A percentile compares a stretch with the other conserved stretches of the same genome.
These are phyloP conservation scores for Nemopilema nomurai DNA, from an alignment of 30 jellyfish, hydroid and myxozoan genomes.

Conservation along the genomic window DNA sequence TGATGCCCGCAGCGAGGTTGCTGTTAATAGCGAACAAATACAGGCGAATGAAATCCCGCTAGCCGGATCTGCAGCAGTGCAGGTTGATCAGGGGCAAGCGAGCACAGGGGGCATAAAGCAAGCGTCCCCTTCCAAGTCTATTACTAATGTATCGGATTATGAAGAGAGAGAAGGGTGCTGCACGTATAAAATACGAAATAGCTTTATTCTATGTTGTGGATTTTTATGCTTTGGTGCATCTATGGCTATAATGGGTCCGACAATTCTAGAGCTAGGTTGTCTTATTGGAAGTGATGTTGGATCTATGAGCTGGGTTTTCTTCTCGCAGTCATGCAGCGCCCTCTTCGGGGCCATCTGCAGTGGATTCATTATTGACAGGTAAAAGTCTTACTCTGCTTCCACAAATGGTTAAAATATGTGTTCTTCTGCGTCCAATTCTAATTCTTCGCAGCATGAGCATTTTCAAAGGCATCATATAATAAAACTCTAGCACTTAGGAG, in stretches of 20 bases:
- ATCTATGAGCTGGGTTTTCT: slow-evolving; percentile 99
- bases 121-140: neutral
- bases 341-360: slow-evolving; percentile 97
- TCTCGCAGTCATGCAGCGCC: slow-evolving; percentile 97
- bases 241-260: slow-evolving; percentile 99
- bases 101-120: neutral
- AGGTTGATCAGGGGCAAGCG: neutral
- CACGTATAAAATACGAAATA: slow-evolving; percentile 91
- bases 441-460: too few species aligned
- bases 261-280: slow-evolving; percentile 96
- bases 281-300: slow-evolving; percentile 98
- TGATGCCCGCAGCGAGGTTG: neutral
- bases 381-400: neutral
- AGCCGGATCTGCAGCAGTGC: slow-evolving; percentile 16
- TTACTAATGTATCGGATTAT: slow-evolving; percentile 10
- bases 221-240: slow-evolving; percentile 98
- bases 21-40: neutral
- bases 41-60: neutral
- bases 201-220: slow-evolving; percentile 95
- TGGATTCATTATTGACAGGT: slow-evolving; percentile 95
- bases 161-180: slow-evolving; percentile 77
- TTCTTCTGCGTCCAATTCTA: too few species aligned
- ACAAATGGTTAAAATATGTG: too few species aligned
- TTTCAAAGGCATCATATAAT: too few species aligned
- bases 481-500: too few species aligned